Percentiles rank a stretch among this genome's conserved stretches.
Evolutionary conservation across 2,113 vertebrate species (phyloP).

Genomic region (Urocitellus parryii): DNA sequence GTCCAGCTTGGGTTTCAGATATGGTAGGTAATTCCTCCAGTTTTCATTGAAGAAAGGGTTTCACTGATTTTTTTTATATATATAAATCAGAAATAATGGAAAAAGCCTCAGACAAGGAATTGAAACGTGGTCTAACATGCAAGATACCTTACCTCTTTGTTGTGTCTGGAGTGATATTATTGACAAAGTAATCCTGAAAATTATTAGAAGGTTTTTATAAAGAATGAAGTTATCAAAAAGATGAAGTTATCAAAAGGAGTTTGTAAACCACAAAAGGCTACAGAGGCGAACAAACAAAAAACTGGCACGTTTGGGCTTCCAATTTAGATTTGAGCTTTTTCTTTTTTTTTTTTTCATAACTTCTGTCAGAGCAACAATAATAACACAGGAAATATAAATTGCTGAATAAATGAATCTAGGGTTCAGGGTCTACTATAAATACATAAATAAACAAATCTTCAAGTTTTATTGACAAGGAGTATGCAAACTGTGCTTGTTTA

Average conservation of each 20-base stretch:
- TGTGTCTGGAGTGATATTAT: not conserved
- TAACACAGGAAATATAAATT: not conserved
- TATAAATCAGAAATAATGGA: not conserved
- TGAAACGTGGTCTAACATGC: not conserved
- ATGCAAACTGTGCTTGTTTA: not conserved
- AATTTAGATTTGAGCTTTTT: not conserved
- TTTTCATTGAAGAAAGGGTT: conserved; percentile 28
- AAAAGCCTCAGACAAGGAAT: not conserved
- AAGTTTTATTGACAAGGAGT: not conserved
- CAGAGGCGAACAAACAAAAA: not conserved
- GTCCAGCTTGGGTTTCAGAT: not conserved
- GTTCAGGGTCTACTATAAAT: not conserved
- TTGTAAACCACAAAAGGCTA: conserved; percentile 5
- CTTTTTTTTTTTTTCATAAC: not conserved
- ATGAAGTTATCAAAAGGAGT: not conserved
- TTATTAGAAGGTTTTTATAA: conserved; percentile 9
- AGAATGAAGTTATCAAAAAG: not conserved
- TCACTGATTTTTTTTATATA: not conserved
- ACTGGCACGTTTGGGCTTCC: not conserved
- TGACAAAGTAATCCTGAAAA: conserved; percentile 11
- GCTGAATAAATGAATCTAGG: not conserved
- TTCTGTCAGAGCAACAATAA: not conserved
- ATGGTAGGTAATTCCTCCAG: not conserved
- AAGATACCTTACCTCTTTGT: not conserved
- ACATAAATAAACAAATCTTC: not conserved